phyloP scores from a whole-genome alignment of 2,113 vertebrate species.

The Hippocampus barbouri region DNA sequence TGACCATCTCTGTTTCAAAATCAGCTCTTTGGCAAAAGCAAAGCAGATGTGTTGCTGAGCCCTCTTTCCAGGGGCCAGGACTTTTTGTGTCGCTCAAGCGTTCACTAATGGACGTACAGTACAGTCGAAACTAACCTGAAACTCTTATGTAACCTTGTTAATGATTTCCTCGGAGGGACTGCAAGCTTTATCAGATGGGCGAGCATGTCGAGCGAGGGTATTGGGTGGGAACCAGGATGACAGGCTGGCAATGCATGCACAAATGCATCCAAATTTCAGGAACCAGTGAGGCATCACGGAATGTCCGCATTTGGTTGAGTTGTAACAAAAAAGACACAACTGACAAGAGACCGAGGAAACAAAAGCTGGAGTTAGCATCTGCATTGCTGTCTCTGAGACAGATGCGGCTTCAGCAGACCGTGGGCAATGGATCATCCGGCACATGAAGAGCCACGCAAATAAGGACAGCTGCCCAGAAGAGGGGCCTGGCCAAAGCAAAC shows the following conservation, averaged over 20 bases:
- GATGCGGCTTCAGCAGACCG: slow-evolving; percentile 47
- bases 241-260: slow-evolving; percentile 6
- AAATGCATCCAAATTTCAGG: neutral
- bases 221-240: slow-evolving; percentile 6
- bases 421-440: slow-evolving; percentile 51
- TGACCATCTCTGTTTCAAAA: slow-evolving; percentile 1
- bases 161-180: slow-evolving; percentile 57
- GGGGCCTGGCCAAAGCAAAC: slow-evolving; percentile 7
- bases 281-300: slow-evolving; percentile 1
- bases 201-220: neutral
- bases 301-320: slow-evolving; percentile 4
- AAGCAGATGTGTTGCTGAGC: slow-evolving; percentile 25
- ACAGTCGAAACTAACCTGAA: slow-evolving; percentile 30
- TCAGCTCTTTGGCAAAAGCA: slow-evolving; percentile 27
- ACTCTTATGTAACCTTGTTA: slow-evolving; percentile 57
- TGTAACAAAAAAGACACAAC: slow-evolving; percentile 7
- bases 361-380: slow-evolving; percentile 23
- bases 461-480: slow-evolving; percentile 31
- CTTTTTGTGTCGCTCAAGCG: slow-evolving; percentile 32
- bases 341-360: slow-evolving; percentile 8
- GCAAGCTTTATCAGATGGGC: slow-evolving; percentile 35
- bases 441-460: slow-evolving; percentile 39
- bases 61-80: slow-evolving; percentile 33
- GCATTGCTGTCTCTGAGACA: slow-evolving; percentile 31
- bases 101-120: slow-evolving; percentile 41